phyloP scores from a whole-genome alignment of 2,888 invertebrate species.

The Strigamia crassipes region DNA sequence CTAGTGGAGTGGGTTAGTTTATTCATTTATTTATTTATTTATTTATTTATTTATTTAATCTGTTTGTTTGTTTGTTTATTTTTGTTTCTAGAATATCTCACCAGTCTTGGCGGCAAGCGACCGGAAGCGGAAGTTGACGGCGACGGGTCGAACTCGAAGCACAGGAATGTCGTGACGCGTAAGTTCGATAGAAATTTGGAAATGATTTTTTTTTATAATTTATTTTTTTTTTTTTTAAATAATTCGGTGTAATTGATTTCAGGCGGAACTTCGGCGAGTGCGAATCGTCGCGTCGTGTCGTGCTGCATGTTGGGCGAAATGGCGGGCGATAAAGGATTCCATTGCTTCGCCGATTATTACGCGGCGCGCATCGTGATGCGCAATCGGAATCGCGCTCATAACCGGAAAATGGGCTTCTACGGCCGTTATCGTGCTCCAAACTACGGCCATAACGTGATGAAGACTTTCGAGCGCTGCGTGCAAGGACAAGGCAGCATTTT shows the following conservation, averaged over 20 bases:
- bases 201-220: no score
- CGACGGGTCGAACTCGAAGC: neutral
- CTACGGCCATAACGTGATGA: constrained; percentile 54
- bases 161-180: constrained; percentile 2
- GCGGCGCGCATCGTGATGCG: constrained; percentile 53
- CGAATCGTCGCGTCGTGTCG: constrained; percentile 51
- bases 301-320: constrained; percentile 56
- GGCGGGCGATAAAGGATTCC: constrained; percentile 57
- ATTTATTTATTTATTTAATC: no score
- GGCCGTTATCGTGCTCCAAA: constrained; percentile 51
- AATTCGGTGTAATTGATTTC: neutral
- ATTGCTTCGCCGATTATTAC: constrained; percentile 55
- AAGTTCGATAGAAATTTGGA: no score
- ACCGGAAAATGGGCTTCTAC: constrained; percentile 53
- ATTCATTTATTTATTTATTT: no score
- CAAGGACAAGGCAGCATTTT: constrained; percentile 53
- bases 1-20: no score
- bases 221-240: no score
- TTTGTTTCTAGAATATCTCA: constrained; percentile 30
- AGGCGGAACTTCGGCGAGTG: neutral
- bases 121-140: neutral
- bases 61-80: no score
- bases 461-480: constrained; percentile 55
- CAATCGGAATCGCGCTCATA: constrained; percentile 55
- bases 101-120: neutral